A percentile compares a stretch with the other conserved stretches of the same genome.
These are phyloP conservation scores for Idaea aversata DNA, from an alignment of 2,888 invertebrate genomes.

Conservation along the genomic window DNA sequence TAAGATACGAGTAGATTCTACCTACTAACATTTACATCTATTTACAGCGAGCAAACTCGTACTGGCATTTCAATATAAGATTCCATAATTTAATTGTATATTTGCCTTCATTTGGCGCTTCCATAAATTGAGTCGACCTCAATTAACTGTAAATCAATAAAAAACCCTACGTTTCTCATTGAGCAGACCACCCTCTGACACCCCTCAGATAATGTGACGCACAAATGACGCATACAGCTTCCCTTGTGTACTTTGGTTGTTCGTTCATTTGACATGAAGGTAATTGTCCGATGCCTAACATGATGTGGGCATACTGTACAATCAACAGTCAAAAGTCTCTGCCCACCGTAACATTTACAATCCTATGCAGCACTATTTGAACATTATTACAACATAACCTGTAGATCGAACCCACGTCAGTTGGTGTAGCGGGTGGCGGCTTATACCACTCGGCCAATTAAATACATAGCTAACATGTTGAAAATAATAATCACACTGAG, in stretches of 20 bases:
- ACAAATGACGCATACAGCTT: slow-evolving; percentile 38
- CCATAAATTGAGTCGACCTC: slow-evolving; percentile 35
- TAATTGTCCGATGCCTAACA: neutral
- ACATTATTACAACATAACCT: no score
- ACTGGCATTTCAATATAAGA: neutral
- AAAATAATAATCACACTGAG: no score
- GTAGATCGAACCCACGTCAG: no score
- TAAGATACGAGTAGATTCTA: neutral
- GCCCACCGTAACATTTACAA: no score
- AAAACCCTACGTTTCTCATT: slow-evolving; percentile 31
- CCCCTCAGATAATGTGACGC: slow-evolving; percentile 35
- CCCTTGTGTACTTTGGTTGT: slow-evolving; percentile 7
- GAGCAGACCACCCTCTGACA: slow-evolving; percentile 25
- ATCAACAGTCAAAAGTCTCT: no score
- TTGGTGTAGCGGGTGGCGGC: no score
- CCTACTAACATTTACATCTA: neutral
- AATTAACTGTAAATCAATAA: slow-evolving; percentile 51
- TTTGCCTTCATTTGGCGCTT: slow-evolving; percentile 7
- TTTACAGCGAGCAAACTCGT: neutral
- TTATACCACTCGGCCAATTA: no score
- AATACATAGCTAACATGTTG: no score
- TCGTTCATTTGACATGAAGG: neutral
- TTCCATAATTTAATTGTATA: neutral
- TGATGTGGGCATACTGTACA: neutral
- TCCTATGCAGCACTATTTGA: no score